Conservation (phyloP, 1,140 invertebrate species). For the Pemphigus obesinymphae region DNA sequence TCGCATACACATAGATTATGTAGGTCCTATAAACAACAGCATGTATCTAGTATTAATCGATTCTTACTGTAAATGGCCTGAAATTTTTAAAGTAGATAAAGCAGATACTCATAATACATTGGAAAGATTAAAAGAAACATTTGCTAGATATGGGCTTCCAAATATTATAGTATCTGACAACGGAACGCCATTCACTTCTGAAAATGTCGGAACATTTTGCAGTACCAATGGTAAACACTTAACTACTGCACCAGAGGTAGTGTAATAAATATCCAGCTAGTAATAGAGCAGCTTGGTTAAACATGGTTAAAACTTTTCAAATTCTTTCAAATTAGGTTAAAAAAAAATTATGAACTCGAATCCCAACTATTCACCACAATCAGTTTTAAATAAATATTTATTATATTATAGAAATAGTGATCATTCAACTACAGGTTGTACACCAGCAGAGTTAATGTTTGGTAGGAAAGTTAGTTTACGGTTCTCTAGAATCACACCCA, state of each 20-base stretch:
- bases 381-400: too few relatives aligned
- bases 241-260: too few relatives aligned
- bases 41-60: too few relatives aligned
- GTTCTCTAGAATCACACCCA: too few relatives aligned
- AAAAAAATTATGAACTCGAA: too few relatives aligned
- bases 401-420: too few relatives aligned
- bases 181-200: constrained; percentile 46
- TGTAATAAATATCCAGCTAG: constrained; percentile 46
- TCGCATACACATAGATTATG: too few relatives aligned
- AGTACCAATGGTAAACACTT: constrained; percentile 43
- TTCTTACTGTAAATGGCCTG: constrained; percentile 47
- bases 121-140: constrained; percentile 43
- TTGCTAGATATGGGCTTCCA: constrained; percentile 46
- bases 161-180: constrained; percentile 47
- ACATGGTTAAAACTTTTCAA: constrained; percentile 50
- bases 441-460: too few relatives aligned
- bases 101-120: constrained; percentile 40
- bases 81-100: constrained; percentile 46
- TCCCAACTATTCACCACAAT: too few relatives aligned
- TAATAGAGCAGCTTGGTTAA: constrained; percentile 49
- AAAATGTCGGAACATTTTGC: constrained; percentile 46
- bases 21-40: too few relatives aligned
- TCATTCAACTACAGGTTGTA: too few relatives aligned
- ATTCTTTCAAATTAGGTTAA: constrained; percentile 50
- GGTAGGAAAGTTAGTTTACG: too few relatives aligned